Conservation (phyloP, 2,888 invertebrate genomes). For the Syrphus vitripennis region DNA sequence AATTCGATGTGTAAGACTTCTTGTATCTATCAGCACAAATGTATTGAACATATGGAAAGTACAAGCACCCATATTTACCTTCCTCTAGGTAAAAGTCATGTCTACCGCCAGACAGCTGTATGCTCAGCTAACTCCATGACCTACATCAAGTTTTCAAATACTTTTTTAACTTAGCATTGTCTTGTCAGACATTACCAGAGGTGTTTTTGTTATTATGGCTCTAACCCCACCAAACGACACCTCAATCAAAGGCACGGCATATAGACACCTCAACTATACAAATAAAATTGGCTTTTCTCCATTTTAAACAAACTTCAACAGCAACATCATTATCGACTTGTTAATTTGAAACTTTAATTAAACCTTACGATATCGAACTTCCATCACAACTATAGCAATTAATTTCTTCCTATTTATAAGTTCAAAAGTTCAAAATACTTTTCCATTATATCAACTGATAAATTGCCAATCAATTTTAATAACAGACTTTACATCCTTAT, state of each 20-base stretch:
- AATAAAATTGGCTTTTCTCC: not conserved
- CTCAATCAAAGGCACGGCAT: no score
- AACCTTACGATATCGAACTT: not conserved
- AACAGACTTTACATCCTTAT: constrained; percentile 14
- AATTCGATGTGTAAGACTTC: not conserved
- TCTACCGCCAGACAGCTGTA: not conserved
- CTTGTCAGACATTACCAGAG: not conserved
- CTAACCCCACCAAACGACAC: no score
- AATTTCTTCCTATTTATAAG: not conserved
- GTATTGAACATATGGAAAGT: not conserved
- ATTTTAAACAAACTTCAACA: not conserved
- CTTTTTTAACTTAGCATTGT: not conserved
- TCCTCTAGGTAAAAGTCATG: not conserved
- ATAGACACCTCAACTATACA: no score
- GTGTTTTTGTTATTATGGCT: not conserved
- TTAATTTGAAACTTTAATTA: not conserved
- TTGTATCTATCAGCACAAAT: not conserved
- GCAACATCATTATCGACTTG: not conserved
- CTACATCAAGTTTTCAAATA: constrained; percentile 12
- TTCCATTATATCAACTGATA: constrained; percentile 8
- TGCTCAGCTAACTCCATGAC: not conserved
- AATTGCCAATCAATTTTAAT: constrained; percentile 21
- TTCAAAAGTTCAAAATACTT: constrained; percentile 44
- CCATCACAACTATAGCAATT: no score
- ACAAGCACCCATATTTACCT: not conserved